phyloP scores from a whole-genome alignment of 2,888 invertebrate genomes.

The Amphipoea oculea region DNA sequence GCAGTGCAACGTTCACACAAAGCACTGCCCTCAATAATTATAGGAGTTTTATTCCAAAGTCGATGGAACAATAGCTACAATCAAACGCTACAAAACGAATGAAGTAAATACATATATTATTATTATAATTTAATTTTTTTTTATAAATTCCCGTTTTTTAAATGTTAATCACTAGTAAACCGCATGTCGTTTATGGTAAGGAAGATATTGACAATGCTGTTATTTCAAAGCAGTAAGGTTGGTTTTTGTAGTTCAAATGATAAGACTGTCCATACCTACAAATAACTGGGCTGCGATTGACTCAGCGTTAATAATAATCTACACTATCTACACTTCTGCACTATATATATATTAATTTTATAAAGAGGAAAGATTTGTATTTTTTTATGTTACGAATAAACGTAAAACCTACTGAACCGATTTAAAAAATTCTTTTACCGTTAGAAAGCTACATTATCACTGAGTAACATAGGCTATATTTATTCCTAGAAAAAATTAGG shows the following conservation, averaged over 20 bases:
- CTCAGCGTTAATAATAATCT: not conserved
- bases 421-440: no score
- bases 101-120: not conserved
- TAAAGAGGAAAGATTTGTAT: no score
- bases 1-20: not conserved
- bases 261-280: not conserved
- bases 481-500: no score
- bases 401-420: no score
- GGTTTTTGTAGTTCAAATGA: not conserved
- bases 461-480: no score
- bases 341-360: no score
- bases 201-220: not conserved
- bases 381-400: no score
- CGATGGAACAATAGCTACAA: not conserved
- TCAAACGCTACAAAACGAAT: not conserved
- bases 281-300: not conserved
- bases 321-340: no score
- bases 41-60: not conserved
- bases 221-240: not conserved
- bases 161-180: not conserved
- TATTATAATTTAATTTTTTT: not conserved
- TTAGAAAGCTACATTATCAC: no score
- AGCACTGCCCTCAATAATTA: not conserved
- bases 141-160: not conserved
- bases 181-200: not conserved